These are phyloP conservation scores for Empidonax alnorum DNA, from an alignment of 2,113 vertebrate genomes.

Conservation along the genomic window DNA sequence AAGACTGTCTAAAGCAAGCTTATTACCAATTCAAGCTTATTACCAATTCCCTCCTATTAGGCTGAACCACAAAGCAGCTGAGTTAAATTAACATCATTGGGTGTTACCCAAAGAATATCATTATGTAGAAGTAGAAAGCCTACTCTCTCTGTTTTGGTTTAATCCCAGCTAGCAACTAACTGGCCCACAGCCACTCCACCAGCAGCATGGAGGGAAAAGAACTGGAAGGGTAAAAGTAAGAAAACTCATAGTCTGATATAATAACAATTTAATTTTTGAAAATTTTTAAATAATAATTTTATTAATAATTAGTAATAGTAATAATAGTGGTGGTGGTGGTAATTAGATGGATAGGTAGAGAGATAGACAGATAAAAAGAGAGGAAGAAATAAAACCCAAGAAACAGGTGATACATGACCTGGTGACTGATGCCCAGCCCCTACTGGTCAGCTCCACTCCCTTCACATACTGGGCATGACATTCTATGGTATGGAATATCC, in stretches of 20 bases:
- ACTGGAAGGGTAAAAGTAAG: fast-evolving
- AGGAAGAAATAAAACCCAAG: not conserved
- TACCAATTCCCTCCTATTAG: not conserved
- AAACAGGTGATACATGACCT: not conserved
- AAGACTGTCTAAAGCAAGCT: not conserved
- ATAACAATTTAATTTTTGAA: not conserved
- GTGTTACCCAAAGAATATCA: not conserved
- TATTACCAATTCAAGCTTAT: not conserved
- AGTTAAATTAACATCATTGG: not conserved
- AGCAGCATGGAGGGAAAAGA: not conserved
- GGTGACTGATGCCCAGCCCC: not conserved
- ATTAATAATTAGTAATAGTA: not conserved
- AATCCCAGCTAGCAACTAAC: not conserved
- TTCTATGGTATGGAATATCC: not conserved
- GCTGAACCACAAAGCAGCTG: not conserved
- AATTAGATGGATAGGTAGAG: not conserved
- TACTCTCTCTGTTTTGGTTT: not conserved
- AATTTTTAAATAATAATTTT: not conserved
- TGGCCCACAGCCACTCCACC: not conserved
- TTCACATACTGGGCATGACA: not conserved
- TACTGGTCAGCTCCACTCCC: not conserved
- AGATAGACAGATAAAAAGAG: not conserved
- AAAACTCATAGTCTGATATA: not conserved
- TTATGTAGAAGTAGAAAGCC: not conserved
- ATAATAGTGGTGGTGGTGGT: not conserved